Base-by-base conservation (phyloP, 2,888 invertebrate species). In the Sclerodermus sp. region DNA sequence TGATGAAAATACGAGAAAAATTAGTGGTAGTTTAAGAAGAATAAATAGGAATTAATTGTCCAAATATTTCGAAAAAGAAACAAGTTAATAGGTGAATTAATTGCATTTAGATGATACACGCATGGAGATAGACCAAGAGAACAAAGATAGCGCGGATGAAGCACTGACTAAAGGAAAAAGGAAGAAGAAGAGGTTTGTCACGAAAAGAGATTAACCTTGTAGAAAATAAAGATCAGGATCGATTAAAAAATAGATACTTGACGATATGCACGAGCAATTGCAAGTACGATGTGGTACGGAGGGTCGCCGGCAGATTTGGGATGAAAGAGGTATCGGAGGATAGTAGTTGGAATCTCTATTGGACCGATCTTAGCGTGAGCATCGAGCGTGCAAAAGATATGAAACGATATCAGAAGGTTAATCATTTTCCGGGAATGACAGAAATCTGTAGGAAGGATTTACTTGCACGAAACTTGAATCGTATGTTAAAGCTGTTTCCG, bases 391-490 rank as follows among this genome's bases (percentile, higher is more conserved):
- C 90, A 41, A 93, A 93, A 78, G 91, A 91, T 66, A 92, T 96
- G 93, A 93, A 92, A 78, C 83, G 93, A 55, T 96, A 89, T 77
- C 90, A 95, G 80, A 89, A 92, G 73, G 90, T 95, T 53, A 96
- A 96, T 77, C 95, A 96, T 79, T 96, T 94, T 74, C 94, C 94
- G 1, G 92, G 92, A 47, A 93, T 93, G 91, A 82, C 86, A 62
- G 92, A 93, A 76, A 90, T 93, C 58, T 92, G 91, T 79, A 84
- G 94, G 56, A 96, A 96, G 79, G 95, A 95, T 80, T 80, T 93
- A 45, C 80, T 96, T 18, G 93, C 94, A 1, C 83, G 93, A 50
- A 95, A 96, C 79, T 82, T 96, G 53, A 94, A 92, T 76, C 84
- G 93, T 61, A 94, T 95, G 94, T 83, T 88, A 54, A 89, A 91